Conservation (phyloP, 2,797 vertebrate species). For the Petrocephalus schoutedeni region DNA sequence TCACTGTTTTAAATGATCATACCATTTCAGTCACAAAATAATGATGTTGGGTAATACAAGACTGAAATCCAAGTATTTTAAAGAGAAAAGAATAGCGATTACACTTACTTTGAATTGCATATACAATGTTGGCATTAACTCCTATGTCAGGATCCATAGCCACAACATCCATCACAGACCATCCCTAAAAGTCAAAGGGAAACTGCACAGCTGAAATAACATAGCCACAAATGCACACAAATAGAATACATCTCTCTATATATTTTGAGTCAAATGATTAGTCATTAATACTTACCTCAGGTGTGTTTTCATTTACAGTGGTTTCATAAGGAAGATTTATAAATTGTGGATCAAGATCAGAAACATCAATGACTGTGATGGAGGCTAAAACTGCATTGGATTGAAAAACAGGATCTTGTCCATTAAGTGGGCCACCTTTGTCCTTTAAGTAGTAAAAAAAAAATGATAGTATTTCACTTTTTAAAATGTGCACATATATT, state of each 20-base stretch:
- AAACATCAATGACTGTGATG: conserved; percentile 65
- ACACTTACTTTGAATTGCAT: conserved; percentile 66
- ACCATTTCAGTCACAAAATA: not conserved
- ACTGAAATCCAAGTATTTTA: not conserved
- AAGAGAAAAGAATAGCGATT: not conserved
- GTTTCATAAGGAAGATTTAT: conserved; percentile 56
- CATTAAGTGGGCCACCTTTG: conserved; percentile 46
- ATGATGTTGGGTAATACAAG: not conserved
- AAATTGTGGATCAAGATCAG: conserved; percentile 77
- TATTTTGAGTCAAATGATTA: not conserved
- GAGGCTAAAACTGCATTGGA: conserved; percentile 54
- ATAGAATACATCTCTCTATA: not conserved
- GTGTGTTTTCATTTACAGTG: conserved; percentile 59
- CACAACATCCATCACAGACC: conserved; percentile 56
- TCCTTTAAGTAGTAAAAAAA: conserved; percentile 61
- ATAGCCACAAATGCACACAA: not conserved
- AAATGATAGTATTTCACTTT: not conserved
- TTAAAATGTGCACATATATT: not conserved
- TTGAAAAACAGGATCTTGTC: accelerated
- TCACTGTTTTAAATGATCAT: not conserved
- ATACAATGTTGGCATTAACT: conserved; percentile 65
- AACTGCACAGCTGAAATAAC: not conserved
- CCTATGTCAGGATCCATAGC: conserved; percentile 78
- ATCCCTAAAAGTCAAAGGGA: conserved; percentile 51
- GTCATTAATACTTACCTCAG: conserved; percentile 52